Base-by-base conservation (phyloP, 2,113 vertebrate species). In the Spermophilus dauricus region DNA sequence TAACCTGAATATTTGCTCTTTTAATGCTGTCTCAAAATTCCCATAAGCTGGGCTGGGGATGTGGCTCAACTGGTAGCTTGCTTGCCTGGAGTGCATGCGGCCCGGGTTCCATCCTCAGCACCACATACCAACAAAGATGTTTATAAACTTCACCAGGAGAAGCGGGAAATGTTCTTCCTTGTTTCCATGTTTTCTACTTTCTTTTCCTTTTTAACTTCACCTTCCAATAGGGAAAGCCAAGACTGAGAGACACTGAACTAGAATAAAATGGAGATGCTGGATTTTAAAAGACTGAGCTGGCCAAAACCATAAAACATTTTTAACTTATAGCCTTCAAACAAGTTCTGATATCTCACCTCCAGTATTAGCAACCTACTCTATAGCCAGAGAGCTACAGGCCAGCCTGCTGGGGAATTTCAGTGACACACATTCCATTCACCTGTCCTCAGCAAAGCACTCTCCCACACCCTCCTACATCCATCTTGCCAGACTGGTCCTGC, bases 331-430 rank as follows among this genome's bases (percentile, higher is more conserved):
- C 24, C 56, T 86, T 96, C n/a, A 81, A 85, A 96, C 97, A 67
- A 91, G 87, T 84, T 86, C 72, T 88, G 76, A 96, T 85, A 85
- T 77, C 51, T 96, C 58, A 76, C 34, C 42, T 69, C 28, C 18
- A 51, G 81, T 70, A 84, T 4, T 87, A 37, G 77, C 72, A 97
- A 73, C 17, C 42, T 81, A 77, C 10, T 42, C 63, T 69, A 48
- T 9, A 70, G 45, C 30, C 67, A 86, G 42, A 94, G 48, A 85
- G 58, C 34, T 51, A 63, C 9, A 81, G 76, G 78, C 56, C 63
- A 84, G 9, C 6, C 67, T 92, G 51, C 75, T 93, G 94, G 96
- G 91, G 84, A 97, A 97, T 97, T 97, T 94, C 58, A 88, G 39
- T 96, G 96, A 96, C 72, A 26, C 87, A 97, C 73, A 67, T 53